Conservation (phyloP, 2,888 invertebrate species). For the Polyommatus iphigenia region DNA sequence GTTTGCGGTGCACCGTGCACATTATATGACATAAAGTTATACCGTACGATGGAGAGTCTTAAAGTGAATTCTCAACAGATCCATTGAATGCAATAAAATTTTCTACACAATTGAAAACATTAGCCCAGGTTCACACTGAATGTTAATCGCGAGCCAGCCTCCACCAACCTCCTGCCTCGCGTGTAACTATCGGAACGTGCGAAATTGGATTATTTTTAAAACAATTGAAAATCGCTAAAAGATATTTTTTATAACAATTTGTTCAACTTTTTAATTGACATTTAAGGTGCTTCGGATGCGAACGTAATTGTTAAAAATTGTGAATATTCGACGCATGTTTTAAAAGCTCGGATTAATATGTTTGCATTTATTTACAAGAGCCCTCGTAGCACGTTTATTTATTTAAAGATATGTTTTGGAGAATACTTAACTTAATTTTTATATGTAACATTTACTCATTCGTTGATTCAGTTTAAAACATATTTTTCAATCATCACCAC, state of each 20-base stretch:
- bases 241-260: constrained; percentile 14
- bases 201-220: constrained; percentile 40
- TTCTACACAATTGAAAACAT: constrained; percentile 78
- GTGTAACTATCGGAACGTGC: constrained; percentile 74
- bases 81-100: constrained; percentile 77
- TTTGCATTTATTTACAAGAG: not conserved
- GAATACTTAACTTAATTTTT: not conserved
- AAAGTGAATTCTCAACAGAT: constrained; percentile 58
- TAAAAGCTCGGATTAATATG: not conserved
- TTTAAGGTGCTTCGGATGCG: constrained; percentile 17
- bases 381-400: not conserved
- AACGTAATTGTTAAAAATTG: constrained; percentile 13
- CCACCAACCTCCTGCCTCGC: constrained; percentile 46
- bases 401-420: not conserved
- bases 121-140: constrained; percentile 66
- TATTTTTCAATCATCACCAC: not conserved
- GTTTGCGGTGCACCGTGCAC: no score
- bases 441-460: not conserved
- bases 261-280: constrained; percentile 27
- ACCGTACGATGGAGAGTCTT: constrained; percentile 56
- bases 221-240: constrained; percentile 18
- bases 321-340: not conserved
- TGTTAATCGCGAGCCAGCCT: constrained; percentile 62
- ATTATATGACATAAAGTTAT: not conserved
- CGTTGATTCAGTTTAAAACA: not conserved